Percentiles rank a stretch among this genome's conserved stretches.
phyloP scores from a whole-genome alignment of 2,797 vertebrate genomes.

The Notolabrus celidotus region DNA sequence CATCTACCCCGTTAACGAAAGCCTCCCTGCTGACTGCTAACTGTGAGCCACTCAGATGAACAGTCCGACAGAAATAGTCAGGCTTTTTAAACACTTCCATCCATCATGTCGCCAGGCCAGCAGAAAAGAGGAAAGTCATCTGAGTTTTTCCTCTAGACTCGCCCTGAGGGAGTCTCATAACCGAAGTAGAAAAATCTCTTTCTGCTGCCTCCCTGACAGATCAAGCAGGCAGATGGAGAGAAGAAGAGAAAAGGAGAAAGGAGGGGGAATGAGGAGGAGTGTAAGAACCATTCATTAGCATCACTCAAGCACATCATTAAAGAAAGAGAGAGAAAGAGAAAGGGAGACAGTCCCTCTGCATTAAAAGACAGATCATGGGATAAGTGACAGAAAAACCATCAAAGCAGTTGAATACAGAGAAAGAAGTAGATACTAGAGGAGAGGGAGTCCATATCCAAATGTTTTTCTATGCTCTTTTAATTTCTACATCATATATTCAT shows the following conservation, averaged over 20 bases:
- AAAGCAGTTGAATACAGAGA: conserved; percentile 43
- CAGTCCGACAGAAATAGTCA: conserved; percentile 50
- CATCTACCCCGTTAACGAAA: conserved; percentile 30
- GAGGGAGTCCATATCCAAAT: conserved; percentile 22
- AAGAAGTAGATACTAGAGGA: conserved; percentile 15
- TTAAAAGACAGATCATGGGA: conserved; percentile 46
- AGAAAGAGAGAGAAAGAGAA: conserved; percentile 29
- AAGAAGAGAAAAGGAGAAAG: conserved; percentile 23
- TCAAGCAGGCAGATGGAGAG: conserved; percentile 59
- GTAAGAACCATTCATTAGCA: conserved; percentile 65
- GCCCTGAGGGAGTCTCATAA: conserved; percentile 64
- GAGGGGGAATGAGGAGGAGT: conserved; percentile 18
- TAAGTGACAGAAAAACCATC: conserved; percentile 58
- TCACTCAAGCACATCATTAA: conserved; percentile 65
- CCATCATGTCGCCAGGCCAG: conserved; percentile 48
- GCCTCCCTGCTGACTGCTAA: conserved; percentile 39
- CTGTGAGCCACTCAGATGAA: conserved; percentile 42
- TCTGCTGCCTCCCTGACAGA: conserved; percentile 56
- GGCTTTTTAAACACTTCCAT: conserved; percentile 60
- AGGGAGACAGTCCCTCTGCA: conserved; percentile 17
- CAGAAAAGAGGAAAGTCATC: conserved; percentile 60
- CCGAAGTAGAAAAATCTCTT: conserved; percentile 48
- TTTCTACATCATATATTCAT: conserved; percentile 18
- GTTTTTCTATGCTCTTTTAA: conserved; percentile 31
- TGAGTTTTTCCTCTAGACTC: conserved; percentile 57